Percentiles rank a stretch among this genome's conserved stretches.
phyloP scores from a whole-genome alignment of 2,888 invertebrate genomes.

The Lapara coniferarum region DNA sequence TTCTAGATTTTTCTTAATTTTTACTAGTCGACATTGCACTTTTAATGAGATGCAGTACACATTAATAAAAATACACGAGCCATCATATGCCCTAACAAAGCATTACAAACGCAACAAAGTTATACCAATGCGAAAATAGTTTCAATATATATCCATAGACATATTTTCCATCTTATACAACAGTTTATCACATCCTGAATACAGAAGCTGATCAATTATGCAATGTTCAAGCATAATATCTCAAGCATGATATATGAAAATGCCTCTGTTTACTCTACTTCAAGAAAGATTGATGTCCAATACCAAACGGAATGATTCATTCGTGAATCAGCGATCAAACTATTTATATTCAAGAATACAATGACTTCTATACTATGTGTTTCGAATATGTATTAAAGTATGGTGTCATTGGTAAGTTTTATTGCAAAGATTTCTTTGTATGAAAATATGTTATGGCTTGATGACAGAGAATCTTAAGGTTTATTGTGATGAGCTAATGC shows the following conservation, averaged over 20 bases:
- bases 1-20: too few species aligned
- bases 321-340: conserved; percentile 14
- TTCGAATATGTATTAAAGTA: conserved; percentile 33
- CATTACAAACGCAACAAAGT: too few species aligned
- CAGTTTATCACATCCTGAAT: background rate
- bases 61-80: too few species aligned
- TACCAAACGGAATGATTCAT: background rate
- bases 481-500: background rate
- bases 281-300: conserved; percentile 11
- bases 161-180: too few species aligned
- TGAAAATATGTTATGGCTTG: conserved; percentile 1
- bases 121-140: too few species aligned
- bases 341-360: conserved; percentile 28
- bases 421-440: conserved; percentile 1
- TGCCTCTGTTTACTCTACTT: conserved; percentile 12
- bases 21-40: too few species aligned
- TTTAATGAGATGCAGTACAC: too few species aligned
- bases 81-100: too few species aligned
- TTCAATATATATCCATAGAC: too few species aligned
- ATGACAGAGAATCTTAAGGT: background rate
- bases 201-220: background rate
- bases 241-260: conserved; percentile 9
- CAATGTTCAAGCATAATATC: background rate
- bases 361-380: conserved; percentile 33
- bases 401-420: conserved; percentile 23